Conservation (phyloP, 2,797 vertebrate genomes). For the Salmo trutta region DNA sequence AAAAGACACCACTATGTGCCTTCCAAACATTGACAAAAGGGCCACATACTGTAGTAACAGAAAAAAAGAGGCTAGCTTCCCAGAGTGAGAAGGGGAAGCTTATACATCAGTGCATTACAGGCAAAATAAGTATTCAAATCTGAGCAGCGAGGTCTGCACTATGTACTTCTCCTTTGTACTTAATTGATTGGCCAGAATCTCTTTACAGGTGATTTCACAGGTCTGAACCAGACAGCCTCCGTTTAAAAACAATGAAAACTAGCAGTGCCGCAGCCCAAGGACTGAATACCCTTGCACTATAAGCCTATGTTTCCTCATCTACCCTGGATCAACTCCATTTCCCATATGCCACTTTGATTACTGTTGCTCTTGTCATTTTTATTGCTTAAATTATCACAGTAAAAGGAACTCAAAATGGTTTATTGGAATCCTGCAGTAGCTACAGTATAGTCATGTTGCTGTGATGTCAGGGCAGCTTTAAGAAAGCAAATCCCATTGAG, state of each 20-base stretch:
- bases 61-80: neutral
- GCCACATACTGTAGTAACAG: neutral
- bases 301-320: conserved; percentile 34
- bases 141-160: too few relatives aligned
- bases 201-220: too few relatives aligned
- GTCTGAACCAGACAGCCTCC: too few relatives aligned
- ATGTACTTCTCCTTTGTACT: too few relatives aligned
- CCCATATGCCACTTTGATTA: conserved; percentile 14
- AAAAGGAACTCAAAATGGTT: conserved; percentile 11
- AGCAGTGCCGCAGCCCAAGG: neutral
- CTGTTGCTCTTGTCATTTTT: conserved; percentile 12
- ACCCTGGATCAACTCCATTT: conserved; percentile 39
- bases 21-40: neutral
- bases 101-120: neutral
- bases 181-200: too few relatives aligned
- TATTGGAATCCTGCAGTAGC: neutral
- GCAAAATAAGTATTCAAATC: too few relatives aligned
- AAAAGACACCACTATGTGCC: neutral
- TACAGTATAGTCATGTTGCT: neutral
- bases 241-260: too few relatives aligned
- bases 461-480: neutral
- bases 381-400: conserved; percentile 56
- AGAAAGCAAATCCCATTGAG: neutral
- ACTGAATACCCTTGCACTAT: neutral
- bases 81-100: neutral